Conservation (phyloP, 2,797 vertebrate species). For the Menidia menidia region DNA sequence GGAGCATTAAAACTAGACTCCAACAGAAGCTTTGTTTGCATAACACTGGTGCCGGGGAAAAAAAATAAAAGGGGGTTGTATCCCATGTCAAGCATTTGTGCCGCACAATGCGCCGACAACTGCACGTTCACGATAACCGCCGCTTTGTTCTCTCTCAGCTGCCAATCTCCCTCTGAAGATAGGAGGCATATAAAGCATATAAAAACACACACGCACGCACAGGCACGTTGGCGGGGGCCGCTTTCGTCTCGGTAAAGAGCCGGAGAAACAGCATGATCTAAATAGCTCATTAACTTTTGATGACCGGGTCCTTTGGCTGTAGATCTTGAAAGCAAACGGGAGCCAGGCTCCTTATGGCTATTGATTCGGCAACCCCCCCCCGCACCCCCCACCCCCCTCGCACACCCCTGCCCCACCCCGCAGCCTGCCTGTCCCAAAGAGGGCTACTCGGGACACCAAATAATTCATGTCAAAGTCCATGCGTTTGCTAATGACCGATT, state of each 20-base stretch:
- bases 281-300: slow-evolving; percentile 85
- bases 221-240: slow-evolving; percentile 20
- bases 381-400: slow-evolving; percentile 12
- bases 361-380: slow-evolving; percentile 70
- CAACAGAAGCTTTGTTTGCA: slow-evolving; percentile 48
- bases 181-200: slow-evolving; percentile 51
- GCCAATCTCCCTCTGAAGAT: slow-evolving; percentile 53
- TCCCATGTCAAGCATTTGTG: slow-evolving; percentile 49
- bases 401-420: slow-evolving; percentile 6
- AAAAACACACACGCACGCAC: slow-evolving; percentile 28
- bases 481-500: slow-evolving; percentile 65
- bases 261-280: slow-evolving; percentile 78
- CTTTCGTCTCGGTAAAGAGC: slow-evolving; percentile 67
- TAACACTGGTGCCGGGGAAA: slow-evolving; percentile 9
- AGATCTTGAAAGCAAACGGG: slow-evolving; percentile 80
- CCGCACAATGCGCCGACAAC: slow-evolving; percentile 54
- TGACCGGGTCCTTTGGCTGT: slow-evolving; percentile 79
- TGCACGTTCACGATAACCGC: slow-evolving; percentile 62
- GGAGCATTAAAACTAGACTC: slow-evolving; percentile 9
- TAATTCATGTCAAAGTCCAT: slow-evolving; percentile 72
- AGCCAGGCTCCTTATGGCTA: slow-evolving; percentile 79
- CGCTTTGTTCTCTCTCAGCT: slow-evolving; percentile 60
- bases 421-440: slow-evolving; percentile 40
- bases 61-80: slow-evolving; percentile 36
- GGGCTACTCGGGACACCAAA: slow-evolving; percentile 67